Conservation (phyloP, 2,888 invertebrate species). For the Aquatica leii region DNA sequence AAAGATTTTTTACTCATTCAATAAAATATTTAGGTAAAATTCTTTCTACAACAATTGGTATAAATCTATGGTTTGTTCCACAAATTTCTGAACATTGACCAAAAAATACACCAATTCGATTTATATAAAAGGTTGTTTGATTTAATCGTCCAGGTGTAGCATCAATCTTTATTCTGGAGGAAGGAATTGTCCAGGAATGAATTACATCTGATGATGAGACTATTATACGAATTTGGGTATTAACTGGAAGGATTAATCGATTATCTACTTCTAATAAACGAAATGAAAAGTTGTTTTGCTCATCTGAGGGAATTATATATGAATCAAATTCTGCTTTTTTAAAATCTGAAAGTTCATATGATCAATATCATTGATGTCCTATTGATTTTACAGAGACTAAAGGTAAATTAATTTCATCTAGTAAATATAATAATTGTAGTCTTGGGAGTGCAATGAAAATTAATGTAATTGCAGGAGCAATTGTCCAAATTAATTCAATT, state of each 20-base stretch:
- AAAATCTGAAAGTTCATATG: slow-evolving; percentile 73
- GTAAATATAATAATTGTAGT: slow-evolving; percentile 49
- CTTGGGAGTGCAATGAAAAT: too few relatives aligned
- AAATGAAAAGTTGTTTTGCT: slow-evolving; percentile 61
- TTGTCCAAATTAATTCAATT: too few relatives aligned
- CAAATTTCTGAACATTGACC: slow-evolving; percentile 87
- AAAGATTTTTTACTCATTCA: slow-evolving; percentile 65
- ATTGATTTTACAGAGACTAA: slow-evolving; percentile 76
- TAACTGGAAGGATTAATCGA: slow-evolving; percentile 66
- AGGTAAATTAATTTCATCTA: slow-evolving; percentile 69
- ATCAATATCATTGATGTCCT: slow-evolving; percentile 68
- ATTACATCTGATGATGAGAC: slow-evolving; percentile 71
- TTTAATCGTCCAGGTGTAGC: slow-evolving; percentile 72
- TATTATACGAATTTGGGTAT: slow-evolving; percentile 71
- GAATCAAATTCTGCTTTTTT: slow-evolving; percentile 68
- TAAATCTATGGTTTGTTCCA: slow-evolving; percentile 82
- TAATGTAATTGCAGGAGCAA: slow-evolving; percentile 73
- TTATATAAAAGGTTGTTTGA: slow-evolving; percentile 61
- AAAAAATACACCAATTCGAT: slow-evolving; percentile 71
- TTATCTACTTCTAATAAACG: slow-evolving; percentile 72
- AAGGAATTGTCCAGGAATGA: slow-evolving; percentile 72
- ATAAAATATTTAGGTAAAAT: slow-evolving; percentile 65
- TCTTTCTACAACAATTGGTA: too few relatives aligned
- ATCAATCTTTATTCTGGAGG: slow-evolving; percentile 71
- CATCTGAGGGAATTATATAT: slow-evolving; percentile 65